Percentiles rank a stretch among this genome's conserved stretches.
phyloP scores from a whole-genome alignment of 64 coral and sea anemone species.

The Actinia equina region DNA sequence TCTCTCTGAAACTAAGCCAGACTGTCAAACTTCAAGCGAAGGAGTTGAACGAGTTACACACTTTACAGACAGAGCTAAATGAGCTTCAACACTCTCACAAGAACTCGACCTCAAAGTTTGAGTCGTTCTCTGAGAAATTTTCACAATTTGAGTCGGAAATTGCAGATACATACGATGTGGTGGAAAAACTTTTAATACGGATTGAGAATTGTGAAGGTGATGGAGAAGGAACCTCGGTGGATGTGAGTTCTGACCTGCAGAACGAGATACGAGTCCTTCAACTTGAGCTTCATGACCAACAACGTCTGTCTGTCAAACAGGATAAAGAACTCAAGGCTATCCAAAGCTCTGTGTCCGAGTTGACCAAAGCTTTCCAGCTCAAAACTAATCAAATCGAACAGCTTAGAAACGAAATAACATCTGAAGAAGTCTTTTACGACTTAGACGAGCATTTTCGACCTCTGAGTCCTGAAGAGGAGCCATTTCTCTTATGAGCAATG shows the following conservation, averaged over 20 bases:
- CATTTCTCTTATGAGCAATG: not conserved
- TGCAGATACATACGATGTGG: not conserved
- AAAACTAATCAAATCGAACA: not conserved
- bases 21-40: slow-evolving; percentile 71
- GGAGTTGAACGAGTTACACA: slow-evolving; percentile 44
- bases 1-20: slow-evolving; percentile 43
- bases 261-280: not conserved
- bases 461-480: not conserved
- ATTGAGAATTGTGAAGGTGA: not conserved
- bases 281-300: not conserved
- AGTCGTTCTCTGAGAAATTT: not conserved
- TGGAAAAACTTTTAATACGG: not conserved
- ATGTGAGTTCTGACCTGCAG: not conserved
- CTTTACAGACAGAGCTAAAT: slow-evolving; percentile 29
- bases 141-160: not conserved
- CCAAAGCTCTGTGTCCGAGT: not conserved
- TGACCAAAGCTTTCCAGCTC: not conserved
- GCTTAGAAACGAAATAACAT: not conserved
- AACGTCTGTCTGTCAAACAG: not conserved
- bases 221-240: not conserved
- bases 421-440: not conserved
- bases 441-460: not conserved
- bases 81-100: not conserved
- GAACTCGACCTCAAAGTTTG: not conserved
- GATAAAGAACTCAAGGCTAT: not conserved